A percentile compares a stretch with the other conserved stretches of the same genome.
Evolutionary conservation across 2,888 invertebrate genomes (phyloP).

Genomic region (Charanyca ferruginea): DNA sequence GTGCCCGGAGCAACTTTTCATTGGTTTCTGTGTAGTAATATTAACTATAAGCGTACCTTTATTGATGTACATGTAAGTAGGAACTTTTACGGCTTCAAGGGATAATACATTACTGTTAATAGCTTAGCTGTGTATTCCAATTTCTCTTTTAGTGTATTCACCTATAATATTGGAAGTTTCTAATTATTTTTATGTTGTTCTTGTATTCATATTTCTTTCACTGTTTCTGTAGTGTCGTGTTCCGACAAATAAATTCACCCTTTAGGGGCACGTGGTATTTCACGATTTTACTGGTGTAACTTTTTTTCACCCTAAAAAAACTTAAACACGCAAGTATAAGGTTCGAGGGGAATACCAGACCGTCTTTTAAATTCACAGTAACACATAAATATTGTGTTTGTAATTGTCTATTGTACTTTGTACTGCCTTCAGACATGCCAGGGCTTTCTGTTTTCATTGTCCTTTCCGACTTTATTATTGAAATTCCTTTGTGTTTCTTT

Average conservation of each 20-base stretch:
- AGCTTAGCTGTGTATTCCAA: neutral
- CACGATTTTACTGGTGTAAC: conserved; percentile 11
- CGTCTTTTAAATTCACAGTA: conserved; percentile 39
- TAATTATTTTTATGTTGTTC: neutral
- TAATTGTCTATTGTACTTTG: conserved; percentile 36
- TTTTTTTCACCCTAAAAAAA: conserved; percentile 18
- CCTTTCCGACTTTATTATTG: conserved; percentile 20
- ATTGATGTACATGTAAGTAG: conserved; percentile 32
- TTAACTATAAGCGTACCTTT: conserved; percentile 16
- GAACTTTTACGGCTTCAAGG: conserved; percentile 40
- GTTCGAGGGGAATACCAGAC: conserved; percentile 34
- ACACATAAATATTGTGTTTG: conserved; percentile 31
- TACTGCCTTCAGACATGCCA: conserved; percentile 8
- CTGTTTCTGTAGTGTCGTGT: neutral
- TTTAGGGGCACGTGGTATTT: conserved; percentile 26
- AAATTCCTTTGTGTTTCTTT: conserved; percentile 29
- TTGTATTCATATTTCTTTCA: neutral
- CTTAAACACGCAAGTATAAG: conserved; percentile 23
- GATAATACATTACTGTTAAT: neutral
- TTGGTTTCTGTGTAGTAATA: conserved; percentile 24
- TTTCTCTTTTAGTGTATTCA: neutral
- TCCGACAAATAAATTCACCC: neutral
- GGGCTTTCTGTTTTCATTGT: conserved; percentile 28
- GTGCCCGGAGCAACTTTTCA: conserved; percentile 28
- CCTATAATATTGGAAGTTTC: neutral